Conservation (phyloP, 2,888 invertebrate species). For the Ceriagrion tenellum region DNA sequence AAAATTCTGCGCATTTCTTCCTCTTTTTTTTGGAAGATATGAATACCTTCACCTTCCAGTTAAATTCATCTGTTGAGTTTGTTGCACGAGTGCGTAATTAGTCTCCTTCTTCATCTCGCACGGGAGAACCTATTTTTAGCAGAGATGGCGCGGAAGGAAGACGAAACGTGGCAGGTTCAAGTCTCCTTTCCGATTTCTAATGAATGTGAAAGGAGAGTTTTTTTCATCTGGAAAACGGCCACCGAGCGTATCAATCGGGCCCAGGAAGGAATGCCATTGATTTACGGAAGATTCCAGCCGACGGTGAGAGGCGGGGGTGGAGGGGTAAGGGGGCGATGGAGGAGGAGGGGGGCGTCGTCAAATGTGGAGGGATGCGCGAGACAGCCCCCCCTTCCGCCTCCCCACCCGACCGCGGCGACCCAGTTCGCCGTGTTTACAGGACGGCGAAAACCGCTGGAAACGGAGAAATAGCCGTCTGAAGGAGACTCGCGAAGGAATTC, state of each 20-base stretch:
- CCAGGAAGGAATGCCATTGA: background rate
- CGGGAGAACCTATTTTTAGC: background rate
- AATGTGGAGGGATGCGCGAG: too few relatives aligned
- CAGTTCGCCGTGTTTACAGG: background rate
- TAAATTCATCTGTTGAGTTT: too few relatives aligned
- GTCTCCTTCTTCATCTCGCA: too few relatives aligned
- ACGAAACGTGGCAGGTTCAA: background rate
- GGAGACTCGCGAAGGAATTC: background rate
- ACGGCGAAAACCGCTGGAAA: background rate
- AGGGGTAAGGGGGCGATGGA: background rate
- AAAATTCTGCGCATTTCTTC: too few relatives aligned
- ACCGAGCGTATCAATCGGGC: background rate
- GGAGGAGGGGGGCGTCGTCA: background rate
- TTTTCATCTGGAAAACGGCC: background rate
- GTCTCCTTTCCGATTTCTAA: background rate
- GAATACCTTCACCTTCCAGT: too few relatives aligned
- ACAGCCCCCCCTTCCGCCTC: background rate
- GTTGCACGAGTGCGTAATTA: too few relatives aligned
- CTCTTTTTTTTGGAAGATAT: too few relatives aligned
- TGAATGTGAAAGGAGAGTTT: background rate
- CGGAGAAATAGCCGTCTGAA: background rate
- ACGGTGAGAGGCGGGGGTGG: background rate
- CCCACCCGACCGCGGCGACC: background rate
- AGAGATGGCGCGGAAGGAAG: background rate
- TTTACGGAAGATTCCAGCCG: background rate